Percentiles rank a stretch among this genome's conserved stretches.
These are phyloP conservation scores for Tangara arthus DNA, from an alignment of 2,797 vertebrate species.

Conservation along the genomic window DNA sequence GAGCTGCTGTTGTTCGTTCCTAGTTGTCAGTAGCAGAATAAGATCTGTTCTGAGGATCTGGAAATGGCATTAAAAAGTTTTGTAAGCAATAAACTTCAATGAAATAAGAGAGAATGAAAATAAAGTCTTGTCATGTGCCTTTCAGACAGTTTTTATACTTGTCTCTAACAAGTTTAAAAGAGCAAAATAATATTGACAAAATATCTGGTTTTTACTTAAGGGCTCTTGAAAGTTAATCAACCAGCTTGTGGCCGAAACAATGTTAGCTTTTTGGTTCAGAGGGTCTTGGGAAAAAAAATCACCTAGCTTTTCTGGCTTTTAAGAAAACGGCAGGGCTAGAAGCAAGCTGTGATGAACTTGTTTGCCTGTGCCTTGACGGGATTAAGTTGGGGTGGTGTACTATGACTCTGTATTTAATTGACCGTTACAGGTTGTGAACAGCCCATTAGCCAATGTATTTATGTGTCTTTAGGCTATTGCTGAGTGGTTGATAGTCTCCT, in stretches of 20 bases:
- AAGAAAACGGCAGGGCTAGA: neutral
- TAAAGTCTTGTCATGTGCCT: neutral
- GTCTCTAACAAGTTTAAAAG: neutral
- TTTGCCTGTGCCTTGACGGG: neutral
- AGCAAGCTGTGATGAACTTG: neutral
- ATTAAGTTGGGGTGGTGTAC: neutral
- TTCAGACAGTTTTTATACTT: neutral
- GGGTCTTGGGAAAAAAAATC: neutral
- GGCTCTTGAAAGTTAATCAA: conserved; percentile 2
- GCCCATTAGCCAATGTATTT: neutral
- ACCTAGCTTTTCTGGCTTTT: neutral
- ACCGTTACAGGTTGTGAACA: neutral
- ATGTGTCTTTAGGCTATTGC: neutral
- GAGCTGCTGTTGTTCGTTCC: neutral
- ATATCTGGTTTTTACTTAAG: neutral
- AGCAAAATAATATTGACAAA: conserved; percentile 18
- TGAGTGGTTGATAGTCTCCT: neutral
- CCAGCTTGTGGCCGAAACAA: neutral
- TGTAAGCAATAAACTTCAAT: neutral
- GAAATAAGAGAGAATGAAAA: neutral
- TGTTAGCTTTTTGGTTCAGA: neutral
- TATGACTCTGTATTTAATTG: neutral
- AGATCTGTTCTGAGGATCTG: neutral
- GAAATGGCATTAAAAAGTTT: neutral
- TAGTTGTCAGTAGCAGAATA: neutral